These are phyloP conservation scores for Sphaerophoria taeniata DNA, from an alignment of 2,888 invertebrate species.

Conservation along the genomic window DNA sequence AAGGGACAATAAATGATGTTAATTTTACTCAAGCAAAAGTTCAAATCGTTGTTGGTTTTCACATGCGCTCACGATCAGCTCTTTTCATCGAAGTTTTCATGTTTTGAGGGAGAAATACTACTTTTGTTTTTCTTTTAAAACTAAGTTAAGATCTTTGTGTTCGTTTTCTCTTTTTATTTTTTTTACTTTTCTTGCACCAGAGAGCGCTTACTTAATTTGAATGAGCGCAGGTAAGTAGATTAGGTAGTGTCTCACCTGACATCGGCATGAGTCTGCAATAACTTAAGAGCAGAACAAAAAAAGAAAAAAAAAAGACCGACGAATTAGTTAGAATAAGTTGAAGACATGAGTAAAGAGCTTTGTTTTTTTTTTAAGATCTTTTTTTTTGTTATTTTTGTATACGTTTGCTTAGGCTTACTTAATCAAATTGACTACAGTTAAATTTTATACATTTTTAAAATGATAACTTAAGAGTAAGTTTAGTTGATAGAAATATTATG, in stretches of 20 bases:
- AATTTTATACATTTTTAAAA: constrained; percentile 51
- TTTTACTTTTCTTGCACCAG: constrained; percentile 54
- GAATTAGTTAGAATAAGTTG: constrained; percentile 80
- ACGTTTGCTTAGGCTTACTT: constrained; percentile 70
- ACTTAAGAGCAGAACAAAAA: constrained; percentile 83
- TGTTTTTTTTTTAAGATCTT: constrained; percentile 57
- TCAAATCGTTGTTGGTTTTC: constrained; percentile 44
- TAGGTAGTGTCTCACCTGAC: constrained; percentile 80
- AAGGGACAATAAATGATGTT: constrained; percentile 22
- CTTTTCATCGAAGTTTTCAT: constrained; percentile 37
- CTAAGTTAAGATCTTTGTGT: constrained; percentile 41
- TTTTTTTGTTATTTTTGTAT: constrained; percentile 70
- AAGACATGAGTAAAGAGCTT: constrained; percentile 62
- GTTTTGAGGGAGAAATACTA: constrained; percentile 44
- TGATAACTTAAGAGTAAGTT: constrained; percentile 58
- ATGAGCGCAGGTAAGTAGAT: constrained; percentile 72
- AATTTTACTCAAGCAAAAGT: constrained; percentile 61
- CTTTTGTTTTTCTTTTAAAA: no score
- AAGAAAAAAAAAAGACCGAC: constrained; percentile 81
- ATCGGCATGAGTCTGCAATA: constrained; percentile 83
- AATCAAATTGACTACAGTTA: constrained; percentile 70
- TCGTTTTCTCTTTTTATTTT: constrained; percentile 34
- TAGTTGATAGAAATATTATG: constrained; percentile 32
- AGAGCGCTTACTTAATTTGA: constrained; percentile 65
- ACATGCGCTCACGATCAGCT: constrained; percentile 51